Percentiles rank a stretch among this genome's conserved stretches.
phyloP scores from a whole-genome alignment of 2,888 invertebrate genomes.

The Agrochola litura region DNA sequence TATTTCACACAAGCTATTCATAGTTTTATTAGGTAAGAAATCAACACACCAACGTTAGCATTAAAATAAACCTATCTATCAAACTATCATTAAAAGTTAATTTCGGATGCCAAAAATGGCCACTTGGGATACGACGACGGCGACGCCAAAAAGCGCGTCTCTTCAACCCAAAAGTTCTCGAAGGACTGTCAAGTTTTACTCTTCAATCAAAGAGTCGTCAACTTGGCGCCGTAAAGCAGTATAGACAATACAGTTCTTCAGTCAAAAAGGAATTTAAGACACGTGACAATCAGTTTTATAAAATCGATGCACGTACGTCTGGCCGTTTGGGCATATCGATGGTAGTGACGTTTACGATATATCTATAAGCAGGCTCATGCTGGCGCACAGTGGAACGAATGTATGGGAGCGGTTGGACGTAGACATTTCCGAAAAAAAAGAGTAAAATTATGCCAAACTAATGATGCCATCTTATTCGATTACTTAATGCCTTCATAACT shows the following conservation, averaged over 20 bases:
- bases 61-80: neutral
- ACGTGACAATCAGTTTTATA: slow-evolving; percentile 52
- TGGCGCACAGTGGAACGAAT: too few relatives aligned
- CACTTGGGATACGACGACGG: neutral
- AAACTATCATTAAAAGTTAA: neutral
- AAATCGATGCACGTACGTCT: slow-evolving; percentile 55
- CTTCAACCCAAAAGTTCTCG: slow-evolving; percentile 10
- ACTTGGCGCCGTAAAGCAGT: slow-evolving; percentile 17
- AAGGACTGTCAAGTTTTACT: slow-evolving; percentile 8
- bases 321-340: slow-evolving; percentile 42
- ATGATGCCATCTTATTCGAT: too few relatives aligned
- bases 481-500: too few relatives aligned
- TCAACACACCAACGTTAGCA: too few relatives aligned
- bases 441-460: too few relatives aligned
- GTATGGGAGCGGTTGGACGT: too few relatives aligned
- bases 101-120: neutral
- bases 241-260: neutral
- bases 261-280: slow-evolving; percentile 30
- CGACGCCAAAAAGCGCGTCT: neutral
- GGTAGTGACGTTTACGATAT: slow-evolving; percentile 35
- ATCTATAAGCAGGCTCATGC: slow-evolving; percentile 30
- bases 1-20: neutral
- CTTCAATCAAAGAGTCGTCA: slow-evolving; percentile 4
- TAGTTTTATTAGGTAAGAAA: too few relatives aligned
- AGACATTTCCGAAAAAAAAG: too few relatives aligned